Percentiles rank a stretch among this genome's conserved stretches.
Evolutionary conservation across 2,113 vertebrate species (phyloP).

Genomic region (Miniopterus natalensis): DNA sequence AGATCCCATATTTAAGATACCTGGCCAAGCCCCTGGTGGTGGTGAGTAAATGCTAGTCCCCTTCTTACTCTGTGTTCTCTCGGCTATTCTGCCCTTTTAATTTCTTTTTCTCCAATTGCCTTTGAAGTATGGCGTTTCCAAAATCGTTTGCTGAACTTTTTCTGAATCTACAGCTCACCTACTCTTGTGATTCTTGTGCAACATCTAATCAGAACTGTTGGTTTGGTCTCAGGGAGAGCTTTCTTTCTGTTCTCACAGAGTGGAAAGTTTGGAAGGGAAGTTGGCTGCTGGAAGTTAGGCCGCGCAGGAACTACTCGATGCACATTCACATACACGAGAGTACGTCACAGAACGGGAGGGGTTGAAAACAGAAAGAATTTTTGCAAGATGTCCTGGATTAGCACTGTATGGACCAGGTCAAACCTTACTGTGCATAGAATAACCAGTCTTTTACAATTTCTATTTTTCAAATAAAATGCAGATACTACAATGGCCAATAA

Average conservation of each 20-base stretch:
- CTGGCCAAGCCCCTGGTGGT: not conserved
- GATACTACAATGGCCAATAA: conserved; percentile 11
- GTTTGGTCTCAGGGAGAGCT: not conserved
- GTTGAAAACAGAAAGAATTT: not conserved
- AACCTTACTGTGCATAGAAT: not conserved
- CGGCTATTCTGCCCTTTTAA: not conserved
- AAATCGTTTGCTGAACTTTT: not conserved
- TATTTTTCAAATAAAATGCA: not conserved
- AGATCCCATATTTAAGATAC: not conserved
- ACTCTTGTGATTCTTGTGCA: not conserved
- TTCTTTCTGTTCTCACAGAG: not conserved
- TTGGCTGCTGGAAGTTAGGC: not conserved
- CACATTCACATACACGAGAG: not conserved
- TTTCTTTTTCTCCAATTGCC: not conserved
- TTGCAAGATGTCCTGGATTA: not conserved
- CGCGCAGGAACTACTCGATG: not conserved
- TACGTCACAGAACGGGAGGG: not conserved
- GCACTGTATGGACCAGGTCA: not conserved
- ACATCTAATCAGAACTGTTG: not conserved
- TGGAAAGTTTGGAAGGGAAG: not conserved
- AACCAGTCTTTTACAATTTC: not conserved
- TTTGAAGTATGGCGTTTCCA: not conserved
- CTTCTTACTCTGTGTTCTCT: not conserved
- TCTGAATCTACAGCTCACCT: not conserved
- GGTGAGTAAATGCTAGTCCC: not conserved